These are phyloP conservation scores for Ophion slaviceki DNA, from an alignment of 2,888 invertebrate species.

Conservation along the genomic window DNA sequence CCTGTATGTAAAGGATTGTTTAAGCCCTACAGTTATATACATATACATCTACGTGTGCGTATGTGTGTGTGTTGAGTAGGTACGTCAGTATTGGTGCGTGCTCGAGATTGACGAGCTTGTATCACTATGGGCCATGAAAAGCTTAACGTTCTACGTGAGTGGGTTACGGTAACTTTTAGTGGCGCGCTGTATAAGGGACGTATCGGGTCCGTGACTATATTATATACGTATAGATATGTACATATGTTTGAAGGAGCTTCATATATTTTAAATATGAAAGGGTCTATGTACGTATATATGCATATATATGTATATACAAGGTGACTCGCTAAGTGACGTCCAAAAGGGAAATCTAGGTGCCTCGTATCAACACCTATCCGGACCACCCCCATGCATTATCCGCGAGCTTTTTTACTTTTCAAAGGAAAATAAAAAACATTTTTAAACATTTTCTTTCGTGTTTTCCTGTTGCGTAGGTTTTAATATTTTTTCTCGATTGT, in stretches of 20 bases:
- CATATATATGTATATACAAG: conserved; percentile 22
- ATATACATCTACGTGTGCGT: not conserved
- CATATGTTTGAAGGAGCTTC: conserved; percentile 42
- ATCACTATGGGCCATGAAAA: conserved; percentile 56
- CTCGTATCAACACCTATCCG: too few species aligned
- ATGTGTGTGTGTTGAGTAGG: not conserved
- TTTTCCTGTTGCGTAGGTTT: too few species aligned
- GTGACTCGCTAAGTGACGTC: too few species aligned
- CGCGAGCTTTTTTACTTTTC: too few species aligned
- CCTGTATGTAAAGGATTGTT: not conserved
- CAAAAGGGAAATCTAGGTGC: too few species aligned
- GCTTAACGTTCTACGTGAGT: conserved; percentile 64
- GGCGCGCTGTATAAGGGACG: conserved; percentile 32
- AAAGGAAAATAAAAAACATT: too few species aligned
- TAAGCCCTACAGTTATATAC: not conserved
- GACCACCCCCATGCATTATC: too few species aligned
- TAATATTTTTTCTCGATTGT: too few species aligned
- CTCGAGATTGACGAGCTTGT: conserved; percentile 58
- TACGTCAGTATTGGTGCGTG: conserved; percentile 12
- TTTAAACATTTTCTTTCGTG: too few species aligned
- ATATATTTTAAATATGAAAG: conserved; percentile 29
- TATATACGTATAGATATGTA: conserved; percentile 46
- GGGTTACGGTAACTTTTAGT: conserved; percentile 51
- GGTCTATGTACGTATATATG: conserved; percentile 34
- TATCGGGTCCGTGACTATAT: conserved; percentile 33